Percentiles rank a stretch among this genome's conserved stretches.
Conservation (phyloP, 1,140 invertebrate genomes). For the Meloidogyne floridensis region DNA sequence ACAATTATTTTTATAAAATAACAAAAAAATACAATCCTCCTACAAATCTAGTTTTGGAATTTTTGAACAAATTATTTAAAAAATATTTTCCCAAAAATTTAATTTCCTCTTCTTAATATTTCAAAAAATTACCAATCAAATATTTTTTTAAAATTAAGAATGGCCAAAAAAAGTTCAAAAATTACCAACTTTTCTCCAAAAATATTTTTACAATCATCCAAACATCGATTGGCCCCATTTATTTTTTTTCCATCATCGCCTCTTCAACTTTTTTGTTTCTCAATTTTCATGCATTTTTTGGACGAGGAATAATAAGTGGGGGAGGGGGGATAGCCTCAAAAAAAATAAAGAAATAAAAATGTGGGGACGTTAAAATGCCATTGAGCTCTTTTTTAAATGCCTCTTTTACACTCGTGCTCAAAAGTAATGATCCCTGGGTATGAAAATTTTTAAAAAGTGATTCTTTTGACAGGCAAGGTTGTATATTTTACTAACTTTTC, state of each 20-base stretch:
- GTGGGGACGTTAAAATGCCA: not conserved
- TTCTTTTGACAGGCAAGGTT: too few species aligned
- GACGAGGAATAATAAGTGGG: not conserved
- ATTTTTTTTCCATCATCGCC: not conserved
- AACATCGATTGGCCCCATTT: not conserved
- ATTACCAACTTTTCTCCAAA: not conserved
- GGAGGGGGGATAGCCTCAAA: not conserved
- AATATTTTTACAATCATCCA: not conserved
- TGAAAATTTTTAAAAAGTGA: too few species aligned
- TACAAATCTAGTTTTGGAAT: too few species aligned
- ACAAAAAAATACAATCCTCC: too few species aligned
- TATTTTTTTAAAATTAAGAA: not conserved
- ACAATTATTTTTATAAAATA: too few species aligned
- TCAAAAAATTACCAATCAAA: too few species aligned
- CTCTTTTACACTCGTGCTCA: too few species aligned
- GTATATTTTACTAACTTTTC: too few species aligned
- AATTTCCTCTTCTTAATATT: too few species aligned
- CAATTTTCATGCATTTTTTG: slow-evolving; percentile 1
- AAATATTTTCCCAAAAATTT: too few species aligned
- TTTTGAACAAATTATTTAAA: too few species aligned
- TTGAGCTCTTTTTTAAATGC: not conserved
- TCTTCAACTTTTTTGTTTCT: slow-evolving; percentile 3
- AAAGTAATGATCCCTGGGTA: too few species aligned
- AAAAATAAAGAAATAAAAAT: not conserved
- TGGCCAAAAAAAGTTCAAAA: not conserved